phyloP scores from a whole-genome alignment of 2,888 invertebrate genomes.

The Flabesymbios commensalis region DNA sequence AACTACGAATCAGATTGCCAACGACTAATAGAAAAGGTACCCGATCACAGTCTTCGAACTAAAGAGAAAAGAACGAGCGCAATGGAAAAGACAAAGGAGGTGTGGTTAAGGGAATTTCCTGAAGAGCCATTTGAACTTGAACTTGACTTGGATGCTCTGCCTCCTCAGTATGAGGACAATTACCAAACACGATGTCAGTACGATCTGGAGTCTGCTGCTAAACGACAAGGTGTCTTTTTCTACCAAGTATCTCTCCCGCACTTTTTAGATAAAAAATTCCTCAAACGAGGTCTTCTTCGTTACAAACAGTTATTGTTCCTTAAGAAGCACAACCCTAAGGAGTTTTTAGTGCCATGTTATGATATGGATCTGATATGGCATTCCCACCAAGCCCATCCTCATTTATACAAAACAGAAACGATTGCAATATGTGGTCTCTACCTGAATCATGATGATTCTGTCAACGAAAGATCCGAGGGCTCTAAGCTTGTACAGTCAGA shows the following conservation, averaged over 20 bases:
- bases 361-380: constrained; percentile 65
- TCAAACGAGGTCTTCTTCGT: constrained; percentile 57
- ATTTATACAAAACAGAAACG: constrained; percentile 51
- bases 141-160: constrained; percentile 19
- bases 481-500: constrained; percentile 61
- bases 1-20: constrained; percentile 52
- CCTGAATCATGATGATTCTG: constrained; percentile 63
- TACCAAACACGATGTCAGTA: constrained; percentile 40
- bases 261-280: constrained; percentile 60
- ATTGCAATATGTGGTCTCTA: constrained; percentile 50
- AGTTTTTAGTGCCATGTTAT: constrained; percentile 64
- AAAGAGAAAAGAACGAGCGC: not conserved
- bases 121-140: constrained; percentile 43
- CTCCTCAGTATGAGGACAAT: not conserved
- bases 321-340: constrained; percentile 60
- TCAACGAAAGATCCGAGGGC: constrained; percentile 60
- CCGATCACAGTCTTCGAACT: constrained; percentile 60
- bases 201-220: constrained; percentile 60
- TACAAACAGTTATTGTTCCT: constrained; percentile 61
- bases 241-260: constrained; percentile 64
- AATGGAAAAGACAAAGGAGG: constrained; percentile 29
- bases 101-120: constrained; percentile 51
- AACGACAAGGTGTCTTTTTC: constrained; percentile 62
- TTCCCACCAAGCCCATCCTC: constrained; percentile 62
- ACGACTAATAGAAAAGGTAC: constrained; percentile 45